phyloP scores from a whole-genome alignment of 23 tunicate genomes.

The Ciona savignyi region DNA sequence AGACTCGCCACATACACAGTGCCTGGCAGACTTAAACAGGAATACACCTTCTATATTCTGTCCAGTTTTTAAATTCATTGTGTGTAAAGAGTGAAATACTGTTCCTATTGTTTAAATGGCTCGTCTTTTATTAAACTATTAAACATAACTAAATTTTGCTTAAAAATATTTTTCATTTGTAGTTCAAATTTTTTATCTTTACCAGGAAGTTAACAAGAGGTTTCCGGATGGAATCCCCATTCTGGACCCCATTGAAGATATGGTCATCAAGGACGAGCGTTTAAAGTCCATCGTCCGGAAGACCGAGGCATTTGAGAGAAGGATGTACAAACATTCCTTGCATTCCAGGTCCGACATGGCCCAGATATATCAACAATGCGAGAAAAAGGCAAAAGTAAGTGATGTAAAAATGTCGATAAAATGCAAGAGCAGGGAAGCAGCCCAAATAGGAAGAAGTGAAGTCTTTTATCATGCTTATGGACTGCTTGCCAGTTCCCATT shows the following conservation, averaged over 20 bases:
- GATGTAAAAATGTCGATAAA: too few species aligned
- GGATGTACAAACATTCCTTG: slow-evolving; percentile 89
- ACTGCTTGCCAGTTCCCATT: slow-evolving; percentile 81
- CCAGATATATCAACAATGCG: slow-evolving; percentile 35
- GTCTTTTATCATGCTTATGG: too few species aligned
- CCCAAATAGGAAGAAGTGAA: too few species aligned
- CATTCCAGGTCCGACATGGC: slow-evolving; percentile 38
- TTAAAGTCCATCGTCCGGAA: slow-evolving; percentile 58
- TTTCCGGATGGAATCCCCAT: slow-evolving; percentile 89
- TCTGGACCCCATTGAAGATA: slow-evolving; percentile 90
- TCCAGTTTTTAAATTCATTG: too few species aligned
- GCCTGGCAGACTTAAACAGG: too few species aligned
- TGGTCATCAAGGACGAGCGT: slow-evolving; percentile 52
- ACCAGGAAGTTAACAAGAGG: slow-evolving; percentile 59
- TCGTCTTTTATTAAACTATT: too few species aligned
- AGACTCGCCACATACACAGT: too few species aligned
- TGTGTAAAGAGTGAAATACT: neutral
- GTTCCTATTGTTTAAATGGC: too few species aligned
- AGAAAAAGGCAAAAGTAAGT: slow-evolving; percentile 69
- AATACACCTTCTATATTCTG: too few species aligned
- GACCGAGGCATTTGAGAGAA: slow-evolving; percentile 72
- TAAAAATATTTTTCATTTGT: too few species aligned
- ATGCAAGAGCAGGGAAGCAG: too few species aligned
- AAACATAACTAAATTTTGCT: too few species aligned
- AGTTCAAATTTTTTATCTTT: neutral